phyloP scores from a whole-genome alignment of 2,113 vertebrate genomes.

The Hipposideros armiger region DNA sequence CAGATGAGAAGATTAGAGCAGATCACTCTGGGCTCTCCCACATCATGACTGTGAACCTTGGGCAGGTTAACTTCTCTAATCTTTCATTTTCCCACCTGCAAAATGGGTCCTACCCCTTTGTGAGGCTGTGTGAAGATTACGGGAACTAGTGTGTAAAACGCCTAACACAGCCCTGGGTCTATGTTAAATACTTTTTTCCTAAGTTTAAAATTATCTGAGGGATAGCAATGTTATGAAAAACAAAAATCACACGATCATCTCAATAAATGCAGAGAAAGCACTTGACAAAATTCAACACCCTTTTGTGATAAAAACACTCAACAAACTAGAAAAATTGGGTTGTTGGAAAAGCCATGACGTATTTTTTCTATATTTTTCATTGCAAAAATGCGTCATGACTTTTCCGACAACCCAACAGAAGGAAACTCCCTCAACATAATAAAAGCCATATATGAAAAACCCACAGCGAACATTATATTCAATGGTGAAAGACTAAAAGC shows the following conservation, averaged over 20 bases:
- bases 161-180: background rate
- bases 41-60: background rate
- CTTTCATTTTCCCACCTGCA: background rate
- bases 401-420: background rate
- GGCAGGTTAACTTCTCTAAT: background rate
- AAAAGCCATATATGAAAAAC: background rate
- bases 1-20: background rate
- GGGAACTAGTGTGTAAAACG: background rate
- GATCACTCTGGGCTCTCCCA: background rate
- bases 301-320: background rate
- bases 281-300: background rate
- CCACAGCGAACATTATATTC: background rate
- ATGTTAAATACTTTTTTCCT: background rate
- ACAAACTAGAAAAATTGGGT: background rate
- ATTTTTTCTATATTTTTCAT: too few species aligned
- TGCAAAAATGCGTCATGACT: too few species aligned
- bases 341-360: too few species aligned
- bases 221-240: background rate
- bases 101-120: background rate
- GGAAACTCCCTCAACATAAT: background rate
- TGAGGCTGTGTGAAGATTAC: background rate
- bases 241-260: background rate
- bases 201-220: background rate
- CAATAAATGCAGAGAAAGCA: background rate
- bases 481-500: background rate